phyloP scores from a whole-genome alignment of 2,113 vertebrate species.

The Megalops atlanticus region DNA sequence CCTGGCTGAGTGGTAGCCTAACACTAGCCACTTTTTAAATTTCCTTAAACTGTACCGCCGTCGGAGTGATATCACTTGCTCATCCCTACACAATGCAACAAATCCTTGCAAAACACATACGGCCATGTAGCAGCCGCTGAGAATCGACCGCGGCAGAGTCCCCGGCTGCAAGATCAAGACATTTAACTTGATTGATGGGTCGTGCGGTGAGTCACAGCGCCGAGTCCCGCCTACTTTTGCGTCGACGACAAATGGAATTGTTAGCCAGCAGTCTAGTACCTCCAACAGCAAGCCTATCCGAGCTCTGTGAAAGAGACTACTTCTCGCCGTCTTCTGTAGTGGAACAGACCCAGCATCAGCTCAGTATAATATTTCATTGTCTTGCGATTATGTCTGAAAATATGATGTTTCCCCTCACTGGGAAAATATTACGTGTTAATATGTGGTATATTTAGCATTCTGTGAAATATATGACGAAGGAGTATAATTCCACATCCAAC shows the following conservation, averaged over 20 bases:
- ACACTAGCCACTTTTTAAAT: slow-evolving; percentile 19
- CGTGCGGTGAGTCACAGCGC: slow-evolving; percentile 54
- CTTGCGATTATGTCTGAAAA: not conserved
- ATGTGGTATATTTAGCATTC: not conserved
- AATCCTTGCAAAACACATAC: slow-evolving; percentile 31
- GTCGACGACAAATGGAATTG: slow-evolving; percentile 54
- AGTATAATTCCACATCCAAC: not conserved
- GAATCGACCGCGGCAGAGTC: slow-evolving; percentile 18
- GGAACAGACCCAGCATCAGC: slow-evolving; percentile 1
- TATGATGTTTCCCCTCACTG: not conserved
- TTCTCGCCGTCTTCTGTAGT: not conserved
- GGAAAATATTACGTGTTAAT: not conserved
- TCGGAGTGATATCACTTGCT: slow-evolving; percentile 15
- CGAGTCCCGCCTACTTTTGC: slow-evolving; percentile 61
- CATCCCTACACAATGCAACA: slow-evolving; percentile 41
- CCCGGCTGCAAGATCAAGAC: slow-evolving; percentile 28
- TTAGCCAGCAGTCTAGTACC: slow-evolving; percentile 16
- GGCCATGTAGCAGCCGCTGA: slow-evolving; percentile 32
- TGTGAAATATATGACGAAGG: not conserved
- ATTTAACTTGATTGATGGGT: slow-evolving; percentile 59
- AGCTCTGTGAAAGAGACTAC: not conserved
- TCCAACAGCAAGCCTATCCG: slow-evolving; percentile 32
- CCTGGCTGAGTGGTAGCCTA: slow-evolving; percentile 17
- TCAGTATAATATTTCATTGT: not conserved
- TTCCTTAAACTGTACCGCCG: not conserved